phyloP scores from a whole-genome alignment of 2,888 invertebrate species.

The Anticlea derivata region DNA sequence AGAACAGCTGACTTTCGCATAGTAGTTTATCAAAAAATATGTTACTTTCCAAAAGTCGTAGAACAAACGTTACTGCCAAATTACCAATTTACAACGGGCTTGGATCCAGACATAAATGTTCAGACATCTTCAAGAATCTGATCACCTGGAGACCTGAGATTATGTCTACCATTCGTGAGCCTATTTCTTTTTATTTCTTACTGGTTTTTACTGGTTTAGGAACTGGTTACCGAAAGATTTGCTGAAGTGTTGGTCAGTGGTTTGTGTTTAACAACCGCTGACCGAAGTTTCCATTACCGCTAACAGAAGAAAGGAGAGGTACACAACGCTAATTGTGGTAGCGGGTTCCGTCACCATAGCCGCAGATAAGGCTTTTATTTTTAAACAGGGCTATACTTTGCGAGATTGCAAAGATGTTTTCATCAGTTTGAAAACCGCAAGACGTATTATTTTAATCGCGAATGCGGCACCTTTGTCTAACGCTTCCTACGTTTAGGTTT shows the following conservation, averaged over 20 bases:
- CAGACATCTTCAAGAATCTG: too few relatives aligned
- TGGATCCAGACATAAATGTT: too few relatives aligned
- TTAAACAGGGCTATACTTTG: constrained; percentile 77
- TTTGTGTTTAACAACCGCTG: constrained; percentile 1
- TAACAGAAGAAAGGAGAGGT: constrained; percentile 53
- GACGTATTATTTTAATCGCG: constrained; percentile 75
- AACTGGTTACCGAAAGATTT: too few relatives aligned
- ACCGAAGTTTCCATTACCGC: constrained; percentile 11
- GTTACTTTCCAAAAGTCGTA: too few relatives aligned
- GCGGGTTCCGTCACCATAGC: constrained; percentile 53
- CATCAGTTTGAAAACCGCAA: constrained; percentile 73
- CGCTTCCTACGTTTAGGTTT: constrained; percentile 49
- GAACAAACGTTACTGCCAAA: too few relatives aligned
- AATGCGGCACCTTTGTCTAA: constrained; percentile 57
- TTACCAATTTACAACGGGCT: too few relatives aligned
- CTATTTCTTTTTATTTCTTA: too few relatives aligned
- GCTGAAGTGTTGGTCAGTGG: not conserved
- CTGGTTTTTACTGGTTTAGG: too few relatives aligned
- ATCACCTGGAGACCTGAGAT: too few relatives aligned
- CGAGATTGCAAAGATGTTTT: constrained; percentile 75
- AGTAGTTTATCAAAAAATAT: too few relatives aligned
- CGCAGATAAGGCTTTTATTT: constrained; percentile 72
- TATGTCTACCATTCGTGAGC: too few relatives aligned
- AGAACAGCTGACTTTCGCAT: too few relatives aligned
- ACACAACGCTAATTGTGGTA: constrained; percentile 69